phyloP scores from a whole-genome alignment of 64 coral and sea anemone genomes.

The Trachythela sp. region DNA sequence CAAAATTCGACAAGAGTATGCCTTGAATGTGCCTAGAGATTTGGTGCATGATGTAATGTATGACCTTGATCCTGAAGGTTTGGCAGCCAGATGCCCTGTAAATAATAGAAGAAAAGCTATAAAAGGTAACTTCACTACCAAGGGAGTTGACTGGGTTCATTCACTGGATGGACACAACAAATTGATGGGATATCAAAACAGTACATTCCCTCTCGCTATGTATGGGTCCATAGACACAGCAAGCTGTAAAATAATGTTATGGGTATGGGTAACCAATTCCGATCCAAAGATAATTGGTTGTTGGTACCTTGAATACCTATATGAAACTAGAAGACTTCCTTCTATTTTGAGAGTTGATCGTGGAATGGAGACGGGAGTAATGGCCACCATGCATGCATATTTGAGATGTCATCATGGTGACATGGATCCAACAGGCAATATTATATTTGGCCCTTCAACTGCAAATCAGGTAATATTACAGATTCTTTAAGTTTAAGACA shows the following conservation, averaged over 20 bases:
- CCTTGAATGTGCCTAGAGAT: not conserved
- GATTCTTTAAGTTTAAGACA: not conserved
- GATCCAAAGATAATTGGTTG: too few relatives aligned
- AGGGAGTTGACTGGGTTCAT: not conserved
- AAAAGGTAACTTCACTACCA: not conserved
- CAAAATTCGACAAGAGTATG: not conserved
- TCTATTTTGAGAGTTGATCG: not conserved
- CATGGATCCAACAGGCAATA: too few relatives aligned
- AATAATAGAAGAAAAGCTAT: not conserved
- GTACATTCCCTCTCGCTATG: not conserved
- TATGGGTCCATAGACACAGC: not conserved
- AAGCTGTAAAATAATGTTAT: not conserved
- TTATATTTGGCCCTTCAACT: not conserved
- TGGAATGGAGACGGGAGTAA: not conserved
- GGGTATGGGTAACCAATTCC: too few relatives aligned
- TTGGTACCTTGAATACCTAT: not conserved
- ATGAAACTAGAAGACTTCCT: not conserved
- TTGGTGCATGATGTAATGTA: not conserved
- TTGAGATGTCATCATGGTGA: not conserved
- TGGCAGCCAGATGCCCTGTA: not conserved
- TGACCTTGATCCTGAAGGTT: not conserved
- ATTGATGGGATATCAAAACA: not conserved
- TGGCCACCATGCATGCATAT: not conserved
- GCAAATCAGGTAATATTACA: not conserved
- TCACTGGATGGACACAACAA: not conserved